Percentiles rank a stretch among this genome's conserved stretches.
Evolutionary conservation across 1,140 invertebrate species (phyloP).

Genomic region (Eurosta solidaginis): DNA sequence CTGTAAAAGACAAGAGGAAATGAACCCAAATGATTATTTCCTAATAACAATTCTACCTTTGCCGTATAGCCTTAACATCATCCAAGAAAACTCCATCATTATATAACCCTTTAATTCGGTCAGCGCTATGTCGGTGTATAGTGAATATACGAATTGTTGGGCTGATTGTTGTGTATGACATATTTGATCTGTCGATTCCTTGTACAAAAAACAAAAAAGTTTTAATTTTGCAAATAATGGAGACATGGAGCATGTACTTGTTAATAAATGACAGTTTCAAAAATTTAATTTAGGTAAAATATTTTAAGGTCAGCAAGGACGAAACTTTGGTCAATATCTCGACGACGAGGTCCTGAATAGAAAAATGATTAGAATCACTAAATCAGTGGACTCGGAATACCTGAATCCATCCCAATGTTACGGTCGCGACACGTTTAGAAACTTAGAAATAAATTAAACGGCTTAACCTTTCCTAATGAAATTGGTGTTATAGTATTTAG

Average conservation of each 20-base stretch:
- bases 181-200: conserved; percentile 69
- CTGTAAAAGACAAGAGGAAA: conserved; percentile 47
- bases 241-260: background rate
- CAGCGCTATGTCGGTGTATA: conserved; percentile 77
- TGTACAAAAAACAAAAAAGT: background rate
- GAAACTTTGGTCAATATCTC: too few species aligned
- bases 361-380: too few species aligned
- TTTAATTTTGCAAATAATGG: background rate
- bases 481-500: too few species aligned
- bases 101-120: conserved; percentile 83
- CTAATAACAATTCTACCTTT: conserved; percentile 65
- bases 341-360: too few species aligned
- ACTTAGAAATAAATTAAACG: too few species aligned
- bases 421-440: too few species aligned
- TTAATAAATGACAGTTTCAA: too few species aligned
- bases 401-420: too few species aligned
- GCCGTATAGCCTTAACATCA: conserved; percentile 75
- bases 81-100: conserved; percentile 88
- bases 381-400: too few species aligned
- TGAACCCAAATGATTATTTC: background rate
- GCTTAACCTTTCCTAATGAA: too few species aligned
- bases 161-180: conserved; percentile 76
- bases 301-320: too few species aligned
- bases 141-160: conserved; percentile 79
- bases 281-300: too few species aligned